phyloP scores from a whole-genome alignment of 37 sponge, comb jelly and placozoan genomes.

The Cliona cf. orientalis region DNA sequence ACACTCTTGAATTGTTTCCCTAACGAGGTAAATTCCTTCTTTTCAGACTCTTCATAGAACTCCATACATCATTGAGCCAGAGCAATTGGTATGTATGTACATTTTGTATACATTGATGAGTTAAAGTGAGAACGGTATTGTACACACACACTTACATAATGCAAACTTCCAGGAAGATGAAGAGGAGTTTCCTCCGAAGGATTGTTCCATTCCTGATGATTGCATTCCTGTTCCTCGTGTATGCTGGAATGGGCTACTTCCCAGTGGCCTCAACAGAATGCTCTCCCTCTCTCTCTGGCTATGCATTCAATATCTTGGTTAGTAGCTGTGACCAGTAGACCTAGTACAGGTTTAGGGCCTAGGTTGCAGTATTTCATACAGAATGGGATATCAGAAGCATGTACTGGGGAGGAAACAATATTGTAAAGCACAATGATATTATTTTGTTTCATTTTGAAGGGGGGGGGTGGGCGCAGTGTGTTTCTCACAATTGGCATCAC shows the following conservation, averaged over 20 bases:
- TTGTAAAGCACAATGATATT: background rate
- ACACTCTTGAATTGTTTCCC: conserved; percentile 3
- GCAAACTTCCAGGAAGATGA: conserved; percentile 6
- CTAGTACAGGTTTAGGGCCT: background rate
- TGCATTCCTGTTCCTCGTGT: conserved; percentile 39
- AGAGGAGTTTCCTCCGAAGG: conserved; percentile 39
- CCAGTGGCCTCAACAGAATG: conserved; percentile 19
- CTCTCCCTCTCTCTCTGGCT: conserved; percentile 65
- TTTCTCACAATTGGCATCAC: too few species aligned
- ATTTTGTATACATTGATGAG: too few species aligned
- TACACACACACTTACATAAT: too few species aligned
- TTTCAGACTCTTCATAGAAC: conserved; percentile 52
- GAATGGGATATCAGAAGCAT: background rate
- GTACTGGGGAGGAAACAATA: background rate
- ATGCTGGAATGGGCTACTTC: conserved; percentile 46
- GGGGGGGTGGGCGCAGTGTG: too few species aligned
- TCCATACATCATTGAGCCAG: conserved; percentile 41
- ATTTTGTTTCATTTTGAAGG: too few species aligned
- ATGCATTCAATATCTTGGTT: conserved; percentile 72
- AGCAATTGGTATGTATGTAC: conserved; percentile 31
- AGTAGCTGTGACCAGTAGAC: background rate
- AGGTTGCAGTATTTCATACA: background rate
- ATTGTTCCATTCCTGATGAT: conserved; percentile 11
- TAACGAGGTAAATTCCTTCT: background rate
- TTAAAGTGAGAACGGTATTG: too few species aligned